Percentiles rank a stretch among this genome's conserved stretches.
These are phyloP conservation scores for Stichopus chloronotus DNA, from an alignment of 35 echinoderm and acorn worm genomes.

Conservation along the genomic window DNA sequence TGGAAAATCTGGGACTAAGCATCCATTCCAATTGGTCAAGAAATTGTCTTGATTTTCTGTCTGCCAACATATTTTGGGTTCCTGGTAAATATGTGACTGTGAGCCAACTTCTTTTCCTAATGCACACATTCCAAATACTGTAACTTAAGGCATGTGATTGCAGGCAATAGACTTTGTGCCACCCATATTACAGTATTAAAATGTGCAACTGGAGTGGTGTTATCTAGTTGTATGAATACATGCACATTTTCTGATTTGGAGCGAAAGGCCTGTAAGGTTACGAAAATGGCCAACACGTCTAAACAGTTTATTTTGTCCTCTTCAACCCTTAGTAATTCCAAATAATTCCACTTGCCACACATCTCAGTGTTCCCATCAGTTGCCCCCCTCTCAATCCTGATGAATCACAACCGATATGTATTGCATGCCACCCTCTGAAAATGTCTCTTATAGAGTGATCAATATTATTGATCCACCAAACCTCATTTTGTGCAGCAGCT, in stretches of 20 bases:
- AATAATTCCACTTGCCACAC: conserved; percentile 62
- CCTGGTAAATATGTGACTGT: too few relatives aligned
- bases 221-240: conserved; percentile 69
- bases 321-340: conserved; percentile 17
- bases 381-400: conserved; percentile 64
- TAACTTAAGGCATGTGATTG: conserved; percentile 63
- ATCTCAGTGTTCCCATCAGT: conserved; percentile 58
- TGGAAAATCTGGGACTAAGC: conserved; percentile 57
- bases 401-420: conserved; percentile 64
- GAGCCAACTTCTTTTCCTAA: conserved; percentile 26
- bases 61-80: conserved; percentile 50
- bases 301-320: conserved; percentile 65
- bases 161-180: conserved; percentile 62
- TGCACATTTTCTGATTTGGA: conserved; percentile 41
- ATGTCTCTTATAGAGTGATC: neutral
- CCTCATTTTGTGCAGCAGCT: conserved; percentile 30
- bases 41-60: conserved; percentile 66
- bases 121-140: conserved; percentile 73
- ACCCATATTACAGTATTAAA: conserved; percentile 73
- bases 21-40: conserved; percentile 79
- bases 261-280: conserved; percentile 65
- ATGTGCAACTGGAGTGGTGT: conserved; percentile 74
- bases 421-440: conserved; percentile 12
- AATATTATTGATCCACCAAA: conserved; percentile 68
- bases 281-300: conserved; percentile 34